These are phyloP conservation scores for Chelonus formosanus DNA, from an alignment of 2,888 invertebrate species.

Conservation along the genomic window DNA sequence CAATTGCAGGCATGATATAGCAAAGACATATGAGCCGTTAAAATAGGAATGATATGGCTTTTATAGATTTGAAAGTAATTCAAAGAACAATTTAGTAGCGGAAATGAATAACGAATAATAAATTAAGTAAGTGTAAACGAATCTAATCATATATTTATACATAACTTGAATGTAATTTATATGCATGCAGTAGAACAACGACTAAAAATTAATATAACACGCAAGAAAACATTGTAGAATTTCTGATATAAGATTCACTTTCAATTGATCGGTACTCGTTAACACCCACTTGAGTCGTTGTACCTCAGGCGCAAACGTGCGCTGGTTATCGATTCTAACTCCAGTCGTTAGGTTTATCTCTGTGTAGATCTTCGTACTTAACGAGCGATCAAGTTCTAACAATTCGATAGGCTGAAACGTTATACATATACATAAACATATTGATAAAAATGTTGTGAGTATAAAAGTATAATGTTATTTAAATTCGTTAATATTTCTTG, in stretches of 20 bases:
- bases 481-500: conserved; percentile 26
- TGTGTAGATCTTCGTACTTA: conserved; percentile 34
- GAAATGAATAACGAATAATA: too few relatives aligned
- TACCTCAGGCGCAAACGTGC: conserved; percentile 35
- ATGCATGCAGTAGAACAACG: too few relatives aligned
- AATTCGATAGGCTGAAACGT: conserved; percentile 20
- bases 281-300: conserved; percentile 35
- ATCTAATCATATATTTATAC: too few relatives aligned
- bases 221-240: too few relatives aligned
- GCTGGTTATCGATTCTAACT: conserved; percentile 36
- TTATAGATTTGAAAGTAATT: too few relatives aligned
- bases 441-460: conserved; percentile 31
- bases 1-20: too few relatives aligned
- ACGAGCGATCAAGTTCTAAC: conserved; percentile 33
- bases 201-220: conserved; percentile 13
- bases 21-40: too few relatives aligned
- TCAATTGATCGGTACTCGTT: conserved; percentile 24
- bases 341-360: conserved; percentile 42
- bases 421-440: conserved; percentile 19
- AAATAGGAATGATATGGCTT: too few relatives aligned
- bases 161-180: too few relatives aligned
- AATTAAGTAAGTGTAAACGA: too few relatives aligned
- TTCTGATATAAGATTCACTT: conserved; percentile 24
- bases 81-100: too few relatives aligned
- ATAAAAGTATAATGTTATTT: conserved; percentile 24